Conservation (phyloP, 2,888 invertebrate species). For the Pristionchus entomophagus region DNA sequence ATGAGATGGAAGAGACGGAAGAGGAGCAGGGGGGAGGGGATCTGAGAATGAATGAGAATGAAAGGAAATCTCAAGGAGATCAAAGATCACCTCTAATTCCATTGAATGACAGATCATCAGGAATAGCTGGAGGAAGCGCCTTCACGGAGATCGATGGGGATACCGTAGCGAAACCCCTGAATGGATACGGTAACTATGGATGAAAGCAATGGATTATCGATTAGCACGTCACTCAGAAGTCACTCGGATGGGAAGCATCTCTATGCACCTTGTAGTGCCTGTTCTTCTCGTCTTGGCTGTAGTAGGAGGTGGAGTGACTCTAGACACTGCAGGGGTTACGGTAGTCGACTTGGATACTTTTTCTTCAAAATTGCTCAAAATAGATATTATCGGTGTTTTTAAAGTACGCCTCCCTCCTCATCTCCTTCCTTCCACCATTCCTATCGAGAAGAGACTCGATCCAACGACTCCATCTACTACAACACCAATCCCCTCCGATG, state of each 20-base stretch:
- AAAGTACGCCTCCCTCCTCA: neutral
- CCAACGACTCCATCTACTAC: neutral
- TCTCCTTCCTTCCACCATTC: neutral
- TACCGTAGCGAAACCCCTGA: constrained; percentile 30
- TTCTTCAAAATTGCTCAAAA: too few species aligned
- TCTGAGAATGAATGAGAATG: neutral
- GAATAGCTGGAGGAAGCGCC: constrained; percentile 16
- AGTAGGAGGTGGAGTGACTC: constrained; percentile 7
- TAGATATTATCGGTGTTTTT: too few species aligned
- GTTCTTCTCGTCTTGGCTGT: constrained; percentile 19
- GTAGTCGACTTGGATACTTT: constrained; percentile 19
- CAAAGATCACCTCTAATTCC: constrained; percentile 29
- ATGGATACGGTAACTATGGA: neutral
- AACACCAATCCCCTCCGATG: neutral
- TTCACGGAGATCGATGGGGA: constrained; percentile 34
- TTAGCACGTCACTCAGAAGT: constrained; percentile 33
- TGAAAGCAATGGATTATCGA: neutral
- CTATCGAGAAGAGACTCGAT: neutral
- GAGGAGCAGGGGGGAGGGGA: constrained; percentile 7
- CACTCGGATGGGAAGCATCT: neutral
- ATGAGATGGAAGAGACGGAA: neutral
- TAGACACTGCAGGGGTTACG: constrained; percentile 10
- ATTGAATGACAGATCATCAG: constrained; percentile 24
- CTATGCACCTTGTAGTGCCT: neutral
- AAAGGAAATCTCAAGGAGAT: neutral